phyloP scores from a whole-genome alignment of 92 coral and sea anemone genomes.

The Blastomussa wellsi region DNA sequence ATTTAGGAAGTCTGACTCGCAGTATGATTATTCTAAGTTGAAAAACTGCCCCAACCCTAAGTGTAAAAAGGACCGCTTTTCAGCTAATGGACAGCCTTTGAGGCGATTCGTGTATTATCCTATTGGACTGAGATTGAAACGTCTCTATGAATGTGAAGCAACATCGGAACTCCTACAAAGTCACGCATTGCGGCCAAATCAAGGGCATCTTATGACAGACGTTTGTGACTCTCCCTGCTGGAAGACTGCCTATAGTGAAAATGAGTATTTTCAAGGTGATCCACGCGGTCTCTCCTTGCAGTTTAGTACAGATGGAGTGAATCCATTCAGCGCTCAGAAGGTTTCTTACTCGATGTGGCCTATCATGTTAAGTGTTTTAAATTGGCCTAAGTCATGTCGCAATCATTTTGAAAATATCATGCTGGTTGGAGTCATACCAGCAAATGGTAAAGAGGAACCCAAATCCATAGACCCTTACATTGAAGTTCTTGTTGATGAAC shows the following conservation, averaged over 20 bases:
- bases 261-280: slow-evolving; percentile 26
- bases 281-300: slow-evolving; percentile 39
- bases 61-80: not conserved
- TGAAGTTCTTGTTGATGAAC: slow-evolving; percentile 65
- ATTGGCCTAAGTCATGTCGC: slow-evolving; percentile 39
- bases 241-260: slow-evolving; percentile 7
- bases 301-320: slow-evolving; percentile 49
- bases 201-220: slow-evolving; percentile 5
- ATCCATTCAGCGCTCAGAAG: slow-evolving; percentile 46
- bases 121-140: slow-evolving; percentile 3
- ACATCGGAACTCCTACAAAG: not conserved
- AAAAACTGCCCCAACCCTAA: slow-evolving; percentile 11
- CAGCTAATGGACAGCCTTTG: slow-evolving; percentile 8
- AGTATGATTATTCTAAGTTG: not conserved
- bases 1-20: not conserved
- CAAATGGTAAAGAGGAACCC: slow-evolving; percentile 21
- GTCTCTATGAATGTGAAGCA: slow-evolving; percentile 8
- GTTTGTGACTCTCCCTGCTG: slow-evolving; percentile 11
- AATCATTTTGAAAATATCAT: slow-evolving; percentile 47
- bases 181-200: not conserved
- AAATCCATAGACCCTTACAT: slow-evolving; percentile 45
- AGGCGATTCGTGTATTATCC: slow-evolving; percentile 27
- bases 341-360: slow-evolving; percentile 59
- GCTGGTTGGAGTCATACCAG: slow-evolving; percentile 49
- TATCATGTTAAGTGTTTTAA: slow-evolving; percentile 44